A percentile compares a stretch with the other conserved stretches of the same genome.
Conservation (phyloP, 53 echinoderm and acorn worm genomes). For the Echinometra lucunter region DNA sequence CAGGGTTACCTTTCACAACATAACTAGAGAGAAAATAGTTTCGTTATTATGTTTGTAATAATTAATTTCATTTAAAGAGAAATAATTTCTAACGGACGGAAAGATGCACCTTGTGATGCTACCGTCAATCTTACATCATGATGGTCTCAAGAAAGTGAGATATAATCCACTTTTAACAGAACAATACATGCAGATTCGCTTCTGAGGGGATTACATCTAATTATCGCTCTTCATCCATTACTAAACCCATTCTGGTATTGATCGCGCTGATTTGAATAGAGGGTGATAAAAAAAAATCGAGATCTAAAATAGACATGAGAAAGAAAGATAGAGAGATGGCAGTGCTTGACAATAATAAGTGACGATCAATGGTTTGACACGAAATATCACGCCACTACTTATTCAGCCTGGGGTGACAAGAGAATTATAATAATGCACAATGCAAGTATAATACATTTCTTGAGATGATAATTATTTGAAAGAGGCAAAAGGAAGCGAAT, state of each 20-base stretch:
- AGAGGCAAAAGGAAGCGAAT: background rate
- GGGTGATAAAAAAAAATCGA: background rate
- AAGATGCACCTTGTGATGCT: no score
- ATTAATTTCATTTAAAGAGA: no score
- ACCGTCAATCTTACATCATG: background rate
- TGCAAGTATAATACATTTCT: background rate
- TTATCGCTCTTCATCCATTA: background rate
- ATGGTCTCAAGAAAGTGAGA: background rate
- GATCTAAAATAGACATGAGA: background rate
- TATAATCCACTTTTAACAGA: background rate
- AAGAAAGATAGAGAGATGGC: background rate
- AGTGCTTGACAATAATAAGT: background rate
- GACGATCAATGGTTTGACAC: background rate
- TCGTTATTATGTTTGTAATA: no score
- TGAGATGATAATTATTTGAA: background rate
- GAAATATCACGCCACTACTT: background rate
- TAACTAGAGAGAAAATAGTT: no score
- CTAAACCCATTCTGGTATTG: background rate
- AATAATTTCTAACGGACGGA: no score
- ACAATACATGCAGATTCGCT: background rate
- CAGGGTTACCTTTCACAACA: no score
- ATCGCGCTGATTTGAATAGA: conserved; percentile 4
- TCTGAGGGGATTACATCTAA: background rate
- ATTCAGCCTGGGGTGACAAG: background rate
- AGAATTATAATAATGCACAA: background rate